Evolutionary conservation across 2,797 vertebrate genomes (phyloP), one percentile per base, ranked within the genome.

Genomic region (Clarias platycephalus): DNA sequence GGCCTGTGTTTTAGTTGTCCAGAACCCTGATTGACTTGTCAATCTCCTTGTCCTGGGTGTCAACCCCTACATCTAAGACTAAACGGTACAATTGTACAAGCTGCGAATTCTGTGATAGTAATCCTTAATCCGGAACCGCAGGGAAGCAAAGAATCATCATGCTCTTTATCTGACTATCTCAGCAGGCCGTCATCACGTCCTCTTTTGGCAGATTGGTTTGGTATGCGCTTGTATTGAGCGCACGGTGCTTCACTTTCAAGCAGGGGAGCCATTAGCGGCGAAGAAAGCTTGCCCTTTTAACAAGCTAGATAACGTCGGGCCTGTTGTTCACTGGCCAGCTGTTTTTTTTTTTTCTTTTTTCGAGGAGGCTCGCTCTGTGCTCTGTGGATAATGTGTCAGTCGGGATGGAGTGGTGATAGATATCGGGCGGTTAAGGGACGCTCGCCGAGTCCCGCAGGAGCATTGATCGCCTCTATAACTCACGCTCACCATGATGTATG

Each of bases 401-500:
- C 62, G 84, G 84, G 84, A 86, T 84, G 87, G 84, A 85, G 71
- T 63, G 67, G 83, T 88, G 87, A 88, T 88, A 81, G 82, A 88
- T 88, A 88, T 86, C 84, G 83, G 82, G 81, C 83, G 84, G 79
- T 87, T 86, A 83, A 71, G 71, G 88, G 75, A 40, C 76, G 80
- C 3, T 20, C n/a, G 90, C 88, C 91, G 88, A 87, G 91, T 90
- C 82, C 86, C 86, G 77, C 87, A 81, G 86, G 80, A 86, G 63
- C 77, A 83, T 85, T n/a, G 76, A 44, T 88, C 83, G 88, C 87
- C 79, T 83, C 84, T 58, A 84, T 85, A 85, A 85, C 87, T 86
- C 87, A 78, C 34, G 34, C 87, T 85, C 26, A 53, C 60, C 67
- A 49, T 85, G 81, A 86, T 92, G 89, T 89, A 90, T 92, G 90